These are phyloP conservation scores for Lochmaea crataegi DNA, from an alignment of 2,888 invertebrate genomes.

Conservation along the genomic window DNA sequence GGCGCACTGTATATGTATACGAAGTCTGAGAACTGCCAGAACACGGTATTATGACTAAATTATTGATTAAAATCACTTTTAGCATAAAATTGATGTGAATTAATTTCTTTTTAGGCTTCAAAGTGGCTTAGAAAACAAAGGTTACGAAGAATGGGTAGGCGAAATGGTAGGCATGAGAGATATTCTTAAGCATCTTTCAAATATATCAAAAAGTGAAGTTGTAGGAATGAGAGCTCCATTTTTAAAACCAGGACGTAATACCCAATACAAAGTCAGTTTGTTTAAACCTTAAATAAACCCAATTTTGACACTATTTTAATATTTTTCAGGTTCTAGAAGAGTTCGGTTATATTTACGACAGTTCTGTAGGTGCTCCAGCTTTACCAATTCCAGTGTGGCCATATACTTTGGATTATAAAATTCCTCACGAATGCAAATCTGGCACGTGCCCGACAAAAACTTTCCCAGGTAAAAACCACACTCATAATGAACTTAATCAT, in stretches of 20 bases:
- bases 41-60: no score
- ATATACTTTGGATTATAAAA: slow-evolving; percentile 93
- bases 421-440: slow-evolving; percentile 92
- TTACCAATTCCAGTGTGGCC: slow-evolving; percentile 89
- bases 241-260: slow-evolving; percentile 91
- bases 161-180: slow-evolving; percentile 96
- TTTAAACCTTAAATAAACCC: not conserved
- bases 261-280: slow-evolving; percentile 82
- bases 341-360: slow-evolving; percentile 93
- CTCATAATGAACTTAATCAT: not conserved
- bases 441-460: slow-evolving; percentile 91
- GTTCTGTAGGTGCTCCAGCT: slow-evolving; percentile 89
- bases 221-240: slow-evolving; percentile 91
- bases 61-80: no score
- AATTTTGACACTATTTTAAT: slow-evolving; percentile 9
- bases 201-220: slow-evolving; percentile 83
- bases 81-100: not conserved
- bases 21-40: no score
- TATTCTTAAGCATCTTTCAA: slow-evolving; percentile 84
- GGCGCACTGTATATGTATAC: no score
- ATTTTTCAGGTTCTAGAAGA: slow-evolving; percentile 83
- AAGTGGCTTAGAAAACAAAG: slow-evolving; percentile 87
- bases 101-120: slow-evolving; percentile 69
- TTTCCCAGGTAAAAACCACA: slow-evolving; percentile 76
- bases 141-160: slow-evolving; percentile 92